Percentiles rank a stretch among this genome's conserved stretches.
These are phyloP conservation scores for Danio jaintianensis DNA, from an alignment of 2,797 vertebrate species.

Conservation along the genomic window DNA sequence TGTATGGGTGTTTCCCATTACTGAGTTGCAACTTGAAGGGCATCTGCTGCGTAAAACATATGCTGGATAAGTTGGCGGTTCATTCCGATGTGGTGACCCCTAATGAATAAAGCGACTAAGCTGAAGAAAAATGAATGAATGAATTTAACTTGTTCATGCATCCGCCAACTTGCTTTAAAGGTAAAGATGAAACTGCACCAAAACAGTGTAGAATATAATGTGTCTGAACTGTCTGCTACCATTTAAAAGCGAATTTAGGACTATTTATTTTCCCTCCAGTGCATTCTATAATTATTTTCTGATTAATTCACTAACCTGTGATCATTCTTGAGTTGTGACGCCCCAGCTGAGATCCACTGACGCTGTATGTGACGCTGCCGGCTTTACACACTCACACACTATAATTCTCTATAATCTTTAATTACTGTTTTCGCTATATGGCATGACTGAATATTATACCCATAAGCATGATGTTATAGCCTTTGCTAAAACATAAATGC, in stretches of 20 bases:
- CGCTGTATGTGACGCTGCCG: background rate
- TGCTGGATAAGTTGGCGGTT: no score
- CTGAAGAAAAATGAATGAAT: no score
- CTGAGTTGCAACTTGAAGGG: no score
- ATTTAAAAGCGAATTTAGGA: background rate
- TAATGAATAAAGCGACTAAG: no score
- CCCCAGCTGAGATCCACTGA: constrained; percentile 6
- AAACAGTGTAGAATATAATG: background rate
- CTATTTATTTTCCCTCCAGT: background rate
- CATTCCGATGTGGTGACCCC: no score
- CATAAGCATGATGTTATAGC: constrained; percentile 4
- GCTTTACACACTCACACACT: background rate
- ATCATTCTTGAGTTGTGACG: background rate
- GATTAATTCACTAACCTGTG: background rate
- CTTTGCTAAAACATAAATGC: constrained; percentile 15
- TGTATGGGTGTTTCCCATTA: no score
- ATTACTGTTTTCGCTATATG: background rate
- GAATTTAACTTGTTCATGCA: background rate
- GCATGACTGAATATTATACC: background rate
- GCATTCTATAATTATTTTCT: background rate
- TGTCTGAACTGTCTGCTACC: no score
- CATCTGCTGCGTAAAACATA: no score
- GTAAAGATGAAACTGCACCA: background rate
- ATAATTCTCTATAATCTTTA: constrained; percentile 18
- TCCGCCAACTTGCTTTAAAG: background rate